Base-by-base conservation (phyloP, 2,113 vertebrate species). In the Syngnathus floridae region DNA sequence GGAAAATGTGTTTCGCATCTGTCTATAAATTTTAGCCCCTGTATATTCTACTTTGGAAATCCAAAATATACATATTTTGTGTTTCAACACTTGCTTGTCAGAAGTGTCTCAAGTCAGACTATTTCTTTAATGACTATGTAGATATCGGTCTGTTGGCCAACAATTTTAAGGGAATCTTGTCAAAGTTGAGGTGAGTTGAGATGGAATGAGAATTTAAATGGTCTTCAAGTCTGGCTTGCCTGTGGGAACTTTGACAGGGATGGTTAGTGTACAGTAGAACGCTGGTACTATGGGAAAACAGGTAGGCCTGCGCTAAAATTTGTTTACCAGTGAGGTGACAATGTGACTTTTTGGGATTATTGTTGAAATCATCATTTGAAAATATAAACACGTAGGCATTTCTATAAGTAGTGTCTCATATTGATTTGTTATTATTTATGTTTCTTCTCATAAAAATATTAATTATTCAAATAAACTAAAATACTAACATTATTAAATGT, bases 181-280 rank as follows among this genome's bases (percentile, higher is more conserved):
- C 86, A 85, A 82, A 80, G 84, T 86, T 78, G 80, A 76, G 83
- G 85, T 78, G 84, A 80, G 83, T 86, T 77, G 84, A 86, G 74
- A 80, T 75, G 40, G 59, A 61, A 61, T 61, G 21, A 76, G 81
- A 84, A 80, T 88, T 56, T 78, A 87, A 86, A 85, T 83, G 84
- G 45, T 77, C 80, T 82, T 79, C 78, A 77, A 79, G 78, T 83
- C 80, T 86, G 84, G 79, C 79, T 83, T 78, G 84, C 89, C 83
- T 88, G 89, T 91, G 90, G 88, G 88, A 91, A 91, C 84, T 72
- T 83, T 88, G 85, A 77, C 73, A 71, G 70, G 70, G 52, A 72
- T 80, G 81, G 74, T 72, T 71, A 46, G 69, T 81, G 77, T 81
- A 31, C 26, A 31, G 26, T 31, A 90, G 86, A 90, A 90, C 88